These are phyloP conservation scores for Diploptera punctata DNA, from an alignment of 2,888 invertebrate genomes.

Conservation along the genomic window DNA sequence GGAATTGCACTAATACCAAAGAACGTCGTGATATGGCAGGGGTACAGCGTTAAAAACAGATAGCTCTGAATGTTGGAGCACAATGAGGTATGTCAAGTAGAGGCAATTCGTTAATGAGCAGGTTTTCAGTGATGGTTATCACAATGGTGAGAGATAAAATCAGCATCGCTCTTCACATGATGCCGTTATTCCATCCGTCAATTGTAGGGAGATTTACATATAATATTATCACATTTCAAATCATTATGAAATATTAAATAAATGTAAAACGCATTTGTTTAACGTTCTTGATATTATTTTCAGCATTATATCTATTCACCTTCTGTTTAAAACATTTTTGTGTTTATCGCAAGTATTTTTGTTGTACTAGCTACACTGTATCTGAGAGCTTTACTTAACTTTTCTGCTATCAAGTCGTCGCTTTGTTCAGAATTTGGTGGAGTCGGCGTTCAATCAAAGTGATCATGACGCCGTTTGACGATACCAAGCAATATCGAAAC, in stretches of 20 bases:
- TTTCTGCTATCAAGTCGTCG: no score
- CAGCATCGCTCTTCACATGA: not conserved
- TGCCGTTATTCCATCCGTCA: no score
- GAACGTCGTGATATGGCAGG: not conserved
- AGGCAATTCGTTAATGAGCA: constrained; percentile 11
- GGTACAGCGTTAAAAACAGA: not conserved
- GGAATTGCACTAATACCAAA: not conserved
- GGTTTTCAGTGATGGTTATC: not conserved
- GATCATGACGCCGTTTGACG: no score
- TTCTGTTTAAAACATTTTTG: no score
- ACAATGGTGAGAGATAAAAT: not conserved
- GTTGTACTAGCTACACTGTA: no score
- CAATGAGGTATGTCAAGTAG: constrained; percentile 10
- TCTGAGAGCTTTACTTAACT: no score
- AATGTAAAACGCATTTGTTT: not conserved
- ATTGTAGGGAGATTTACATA: not conserved
- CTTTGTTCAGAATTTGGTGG: no score
- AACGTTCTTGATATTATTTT: no score
- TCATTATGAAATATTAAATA: not conserved
- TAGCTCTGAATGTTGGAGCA: not conserved
- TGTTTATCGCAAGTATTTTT: no score
- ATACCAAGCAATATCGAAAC: no score
- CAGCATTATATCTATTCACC: no score
- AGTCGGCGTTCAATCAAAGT: no score
- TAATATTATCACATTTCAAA: not conserved